Conservation (phyloP, 2,797 vertebrate species). For the Remorina albescens region DNA sequence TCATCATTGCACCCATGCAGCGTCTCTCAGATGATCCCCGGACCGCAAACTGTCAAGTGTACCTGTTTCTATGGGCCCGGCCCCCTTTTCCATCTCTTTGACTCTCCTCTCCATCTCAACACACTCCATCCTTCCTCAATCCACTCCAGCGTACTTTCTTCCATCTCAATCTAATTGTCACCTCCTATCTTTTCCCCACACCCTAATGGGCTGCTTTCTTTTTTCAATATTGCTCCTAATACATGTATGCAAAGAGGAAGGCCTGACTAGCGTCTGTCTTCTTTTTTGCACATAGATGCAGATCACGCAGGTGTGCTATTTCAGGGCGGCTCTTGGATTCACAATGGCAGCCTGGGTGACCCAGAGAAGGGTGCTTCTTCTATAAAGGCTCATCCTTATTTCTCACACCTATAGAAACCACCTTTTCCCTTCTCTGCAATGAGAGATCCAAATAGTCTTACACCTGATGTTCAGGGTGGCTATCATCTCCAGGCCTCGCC, state of each 20-base stretch:
- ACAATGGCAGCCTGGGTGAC: constrained; percentile 74
- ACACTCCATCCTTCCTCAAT: too few relatives aligned
- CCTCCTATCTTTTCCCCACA: constrained; percentile 67
- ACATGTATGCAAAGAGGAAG: constrained; percentile 66
- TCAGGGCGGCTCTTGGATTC: constrained; percentile 63
- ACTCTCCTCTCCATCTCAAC: constrained; percentile 61
- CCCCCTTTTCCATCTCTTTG: constrained; percentile 72
- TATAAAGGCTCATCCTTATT: constrained; percentile 70
- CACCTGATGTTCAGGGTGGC: constrained; percentile 74
- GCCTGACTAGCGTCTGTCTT: constrained; percentile 43
- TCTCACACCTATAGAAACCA: constrained; percentile 64
- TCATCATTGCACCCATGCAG: constrained; percentile 79
- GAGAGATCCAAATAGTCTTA: constrained; percentile 68
- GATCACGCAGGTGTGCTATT: constrained; percentile 68
- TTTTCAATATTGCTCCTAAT: constrained; percentile 43
- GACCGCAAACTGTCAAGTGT: constrained; percentile 81
- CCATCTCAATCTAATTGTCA: constrained; percentile 76
- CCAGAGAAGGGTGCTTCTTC: constrained; percentile 57
- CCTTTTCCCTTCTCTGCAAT: constrained; percentile 58
- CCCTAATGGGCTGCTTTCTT: constrained; percentile 50
- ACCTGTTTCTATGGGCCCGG: constrained; percentile 79
- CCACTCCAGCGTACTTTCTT: constrained; percentile 71
- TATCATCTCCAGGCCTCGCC: constrained; percentile 79
- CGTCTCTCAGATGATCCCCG: constrained; percentile 77
- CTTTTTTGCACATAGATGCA: constrained; percentile 57